Evolutionary conservation across 2,797 vertebrate genomes (phyloP).

Genomic region (Acestrorhynchus altus): DNA sequence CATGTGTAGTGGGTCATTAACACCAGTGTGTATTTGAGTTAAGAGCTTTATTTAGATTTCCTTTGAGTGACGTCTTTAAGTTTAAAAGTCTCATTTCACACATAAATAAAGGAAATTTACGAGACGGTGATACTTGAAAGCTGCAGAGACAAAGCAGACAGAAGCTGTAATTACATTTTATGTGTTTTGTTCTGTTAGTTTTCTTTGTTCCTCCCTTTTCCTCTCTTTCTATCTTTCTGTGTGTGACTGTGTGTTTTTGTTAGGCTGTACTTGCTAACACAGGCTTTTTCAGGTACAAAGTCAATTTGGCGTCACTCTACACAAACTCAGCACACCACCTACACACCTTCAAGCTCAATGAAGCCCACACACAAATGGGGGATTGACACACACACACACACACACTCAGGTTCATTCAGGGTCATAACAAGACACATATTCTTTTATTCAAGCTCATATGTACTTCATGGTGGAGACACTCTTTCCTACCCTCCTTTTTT

Average conservation of each 20-base stretch:
- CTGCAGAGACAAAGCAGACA: constrained; percentile 8
- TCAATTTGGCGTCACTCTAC: constrained; percentile 35
- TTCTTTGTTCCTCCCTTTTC: constrained; percentile 17
- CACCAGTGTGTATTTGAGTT: neutral
- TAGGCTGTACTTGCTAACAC: constrained; percentile 46
- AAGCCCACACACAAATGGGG: constrained; percentile 40
- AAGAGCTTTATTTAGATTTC: constrained; percentile 35
- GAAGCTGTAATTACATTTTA: constrained; percentile 48
- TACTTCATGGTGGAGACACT: neutral
- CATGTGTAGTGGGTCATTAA: neutral
- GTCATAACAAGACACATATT: constrained; percentile 57
- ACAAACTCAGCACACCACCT: constrained; percentile 15
- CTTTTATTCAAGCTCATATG: neutral
- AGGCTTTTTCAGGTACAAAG: constrained; percentile 39
- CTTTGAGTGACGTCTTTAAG: constrained; percentile 7
- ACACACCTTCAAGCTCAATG: constrained; percentile 27
- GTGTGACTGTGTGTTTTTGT: constrained; percentile 38
- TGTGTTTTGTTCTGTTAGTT: constrained; percentile 37
- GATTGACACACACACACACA: constrained; percentile 32
- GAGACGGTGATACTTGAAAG: constrained; percentile 37
- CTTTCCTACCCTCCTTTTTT: neutral
- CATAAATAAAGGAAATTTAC: constrained; percentile 38
- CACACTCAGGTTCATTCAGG: constrained; percentile 49
- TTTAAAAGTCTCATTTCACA: neutral
- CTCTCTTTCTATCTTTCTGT: neutral